Evolutionary conservation across 2,888 invertebrate species (phyloP), one percentile per base, ranked within the genome.

Genomic region (Reticulitermes lucifugus): DNA sequence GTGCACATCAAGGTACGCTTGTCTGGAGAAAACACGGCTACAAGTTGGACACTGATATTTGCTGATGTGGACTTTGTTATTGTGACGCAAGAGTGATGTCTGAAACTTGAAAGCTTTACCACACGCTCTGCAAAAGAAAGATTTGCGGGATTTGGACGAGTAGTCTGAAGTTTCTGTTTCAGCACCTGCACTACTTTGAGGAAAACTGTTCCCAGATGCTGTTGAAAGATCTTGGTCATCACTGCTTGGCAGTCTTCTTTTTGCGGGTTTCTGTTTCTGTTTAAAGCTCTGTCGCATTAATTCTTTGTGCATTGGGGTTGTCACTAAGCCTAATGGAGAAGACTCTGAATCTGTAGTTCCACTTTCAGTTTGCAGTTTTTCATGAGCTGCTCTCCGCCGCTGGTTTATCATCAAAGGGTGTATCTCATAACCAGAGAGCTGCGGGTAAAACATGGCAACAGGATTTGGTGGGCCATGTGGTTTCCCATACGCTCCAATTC

Each of bases 71-170:
- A 88, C 88, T 84, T 89, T 89, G 75, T 89, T 89, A 80, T 89
- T 89, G 83, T 89, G 89, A 70, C 89, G 88, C 70, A 89, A 87
- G 43, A 89, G 86, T 9, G 89, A 89, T 41, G 89, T 89, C 79
- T 89, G 89, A 73, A 89, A 89, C 83, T 89, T 89, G 84, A 89
- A 89, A 7, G 88, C 86, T 86, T 89, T 89, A 46, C 88, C 88
- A 60, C 89, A 89, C 43, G 88, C 88, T 55, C 88, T 85, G 85
- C 89, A 89, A 82, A 86, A 88, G 83, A 88, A 88, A 14, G 88
- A 85, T 83, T 88, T 88, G n/a, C 88, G 85, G 65, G 87, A 85
- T 83, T 87, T 87, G 25, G 85, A 81, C 18, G 87, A 75, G 73
- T 85, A 87, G 43, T 87, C 87, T 2, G 86, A 73, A 35, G 85